A percentile compares a stretch with the other conserved stretches of the same genome.
phyloP scores from a whole-genome alignment of 2,888 invertebrate genomes.

The Diaphora mendica region DNA sequence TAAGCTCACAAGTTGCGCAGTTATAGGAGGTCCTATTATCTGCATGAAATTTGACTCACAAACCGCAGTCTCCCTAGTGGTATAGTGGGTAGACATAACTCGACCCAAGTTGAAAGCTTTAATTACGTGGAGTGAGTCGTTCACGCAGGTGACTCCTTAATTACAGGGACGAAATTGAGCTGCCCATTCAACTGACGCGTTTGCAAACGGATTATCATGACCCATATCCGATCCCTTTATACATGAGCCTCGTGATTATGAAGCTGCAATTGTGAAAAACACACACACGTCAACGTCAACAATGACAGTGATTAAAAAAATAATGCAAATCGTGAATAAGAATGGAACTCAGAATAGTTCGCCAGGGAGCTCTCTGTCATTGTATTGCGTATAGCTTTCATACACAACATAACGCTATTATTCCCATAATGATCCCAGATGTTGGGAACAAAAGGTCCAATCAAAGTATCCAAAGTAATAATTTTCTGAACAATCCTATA shows the following conservation, averaged over 20 bases:
- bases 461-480: background rate
- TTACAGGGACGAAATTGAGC: constrained; percentile 82
- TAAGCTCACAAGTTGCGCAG: constrained; percentile 75
- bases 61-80: constrained; percentile 76
- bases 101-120: constrained; percentile 82
- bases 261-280: constrained; percentile 46
- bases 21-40: constrained; percentile 79
- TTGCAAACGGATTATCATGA: constrained; percentile 81
- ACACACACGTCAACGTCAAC: constrained; percentile 44
- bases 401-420: background rate
- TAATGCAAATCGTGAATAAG: constrained; percentile 34
- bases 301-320: constrained; percentile 45
- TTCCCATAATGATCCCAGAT: background rate
- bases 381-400: constrained; percentile 9
- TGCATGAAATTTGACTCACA: constrained; percentile 83
- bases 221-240: constrained; percentile 63
- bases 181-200: constrained; percentile 82
- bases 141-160: constrained; percentile 86
- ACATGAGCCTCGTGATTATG: constrained; percentile 48
- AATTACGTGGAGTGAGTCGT: constrained; percentile 84
- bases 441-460: background rate
- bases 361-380: constrained; percentile 15
- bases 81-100: constrained; percentile 77
- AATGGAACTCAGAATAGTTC: constrained; percentile 27
- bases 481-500: background rate